These are phyloP conservation scores for Ctenoplectra terminalis DNA, from an alignment of 1,140 invertebrate genomes.

Conservation along the genomic window DNA sequence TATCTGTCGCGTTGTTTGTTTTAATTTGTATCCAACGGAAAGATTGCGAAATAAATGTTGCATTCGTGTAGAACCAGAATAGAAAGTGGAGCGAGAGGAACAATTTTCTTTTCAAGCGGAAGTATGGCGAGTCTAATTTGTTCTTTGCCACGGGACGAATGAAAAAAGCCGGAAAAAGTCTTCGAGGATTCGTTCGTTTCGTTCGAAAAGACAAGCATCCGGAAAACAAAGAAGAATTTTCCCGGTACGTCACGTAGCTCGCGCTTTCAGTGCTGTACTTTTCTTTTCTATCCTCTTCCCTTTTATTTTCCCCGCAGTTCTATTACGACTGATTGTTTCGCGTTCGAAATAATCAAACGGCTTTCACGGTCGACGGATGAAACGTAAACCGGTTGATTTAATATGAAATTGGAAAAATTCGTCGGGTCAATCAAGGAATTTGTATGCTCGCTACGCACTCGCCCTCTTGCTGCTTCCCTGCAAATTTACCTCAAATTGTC, in stretches of 20 bases:
- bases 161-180: background rate
- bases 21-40: constrained; percentile 7
- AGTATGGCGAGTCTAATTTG: background rate
- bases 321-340: constrained; percentile 30
- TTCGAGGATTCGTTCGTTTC: constrained; percentile 10
- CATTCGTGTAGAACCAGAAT: background rate
- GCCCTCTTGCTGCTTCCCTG: too few relatives aligned
- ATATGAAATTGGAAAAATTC: constrained; percentile 36
- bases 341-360: constrained; percentile 31
- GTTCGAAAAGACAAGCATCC: background rate
- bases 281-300: background rate
- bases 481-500: background rate
- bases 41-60: constrained; percentile 31
- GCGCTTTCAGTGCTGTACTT: background rate
- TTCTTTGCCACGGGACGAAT: background rate
- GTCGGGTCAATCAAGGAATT: background rate
- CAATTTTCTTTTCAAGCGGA: background rate
- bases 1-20: background rate
- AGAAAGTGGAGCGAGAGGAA: background rate
- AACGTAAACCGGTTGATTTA: constrained; percentile 14
- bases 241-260: background rate
- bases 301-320: background rate
- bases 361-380: constrained; percentile 19
- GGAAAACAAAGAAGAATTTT: constrained; percentile 22
- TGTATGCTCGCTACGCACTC: background rate